Evolutionary conservation across 1,140 invertebrate species (phyloP), one percentile per base, ranked within the genome.

Genomic region (Zaprionus taronus): DNA sequence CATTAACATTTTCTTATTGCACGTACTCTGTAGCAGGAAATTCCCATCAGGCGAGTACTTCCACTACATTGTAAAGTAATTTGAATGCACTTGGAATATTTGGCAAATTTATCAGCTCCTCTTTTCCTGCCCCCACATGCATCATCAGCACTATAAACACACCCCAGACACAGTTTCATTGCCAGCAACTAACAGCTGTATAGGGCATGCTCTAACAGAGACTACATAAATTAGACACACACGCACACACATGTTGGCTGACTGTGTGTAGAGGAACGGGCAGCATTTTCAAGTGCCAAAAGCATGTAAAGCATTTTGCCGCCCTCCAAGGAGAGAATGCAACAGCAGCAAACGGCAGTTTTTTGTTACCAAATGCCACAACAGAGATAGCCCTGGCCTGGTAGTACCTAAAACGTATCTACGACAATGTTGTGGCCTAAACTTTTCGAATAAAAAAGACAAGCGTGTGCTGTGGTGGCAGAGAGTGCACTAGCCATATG

Each of bases 391-490:
- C 17, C 17, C 47, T 51, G 28, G 58, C 63, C 72, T 51, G 4
- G 47, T 11, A 22, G 17, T 49, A 14, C 4, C 47, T 22, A 63
- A 56, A 49, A 49, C 41, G 66, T 69, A 80, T 67, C 72, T 69
- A 60, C 55, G 68, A 79, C 80, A 89, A 79, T 75, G 74, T 81
- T 83, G 80, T 47, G 83, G 77, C 34, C 61, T 24, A 67, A 78
- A 80, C 77, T 80, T 87, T 80, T 68, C 61, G 56, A 83, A 86
- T 78, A 69, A 49, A 62, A 47, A 73, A 11, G 41, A 38, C 1
- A 41, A 41, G 55, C 15, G 22, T 57, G 57, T 20, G 7, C 15
- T 1, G 12, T 4, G 20, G 17, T 20, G 24, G 11, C 20, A 14
- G 9, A 36, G 24, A 15, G 36, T 57, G 17, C 44, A 24, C 47